These are phyloP conservation scores for Drosophila navojoa DNA, from an alignment of 1,140 invertebrate species.

Conservation along the genomic window DNA sequence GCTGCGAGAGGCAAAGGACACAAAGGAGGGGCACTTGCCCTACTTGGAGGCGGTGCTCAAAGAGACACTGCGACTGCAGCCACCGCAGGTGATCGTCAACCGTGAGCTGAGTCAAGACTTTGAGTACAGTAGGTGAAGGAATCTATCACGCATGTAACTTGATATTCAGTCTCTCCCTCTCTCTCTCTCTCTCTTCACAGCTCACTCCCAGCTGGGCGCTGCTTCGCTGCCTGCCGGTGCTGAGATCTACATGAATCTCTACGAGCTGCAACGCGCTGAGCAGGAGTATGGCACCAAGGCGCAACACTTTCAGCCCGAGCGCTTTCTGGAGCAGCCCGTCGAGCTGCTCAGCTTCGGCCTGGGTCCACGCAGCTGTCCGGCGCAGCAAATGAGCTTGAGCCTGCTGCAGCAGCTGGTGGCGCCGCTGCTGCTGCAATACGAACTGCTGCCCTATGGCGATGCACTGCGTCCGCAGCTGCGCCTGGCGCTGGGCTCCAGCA, in stretches of 20 bases:
- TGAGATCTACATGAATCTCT: constrained; percentile 63
- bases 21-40: constrained; percentile 13
- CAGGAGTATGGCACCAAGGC: constrained; percentile 14
- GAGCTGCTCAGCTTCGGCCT: constrained; percentile 54
- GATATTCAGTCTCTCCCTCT: neutral
- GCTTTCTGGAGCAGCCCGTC: constrained; percentile 36
- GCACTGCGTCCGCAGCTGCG: constrained; percentile 36
- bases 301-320: constrained; percentile 38
- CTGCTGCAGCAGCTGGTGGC: constrained; percentile 48
- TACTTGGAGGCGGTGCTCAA: constrained; percentile 52
- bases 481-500: constrained; percentile 44
- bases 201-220: constrained; percentile 49
- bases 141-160: neutral
- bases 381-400: constrained; percentile 41
- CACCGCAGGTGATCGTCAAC: constrained; percentile 54
- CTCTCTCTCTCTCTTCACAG: constrained; percentile 10
- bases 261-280: constrained; percentile 55
- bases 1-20: neutral
- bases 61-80: constrained; percentile 60
- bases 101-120: constrained; percentile 51
- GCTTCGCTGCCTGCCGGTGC: constrained; percentile 48
- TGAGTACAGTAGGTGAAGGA: constrained; percentile 36
- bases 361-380: constrained; percentile 62
- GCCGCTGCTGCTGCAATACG: constrained; percentile 43
- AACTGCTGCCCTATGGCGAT: constrained; percentile 59